Evolutionary conservation across 53 echinoderm and acorn worm species (phyloP).

Genomic region (Actinopyga echinites): DNA sequence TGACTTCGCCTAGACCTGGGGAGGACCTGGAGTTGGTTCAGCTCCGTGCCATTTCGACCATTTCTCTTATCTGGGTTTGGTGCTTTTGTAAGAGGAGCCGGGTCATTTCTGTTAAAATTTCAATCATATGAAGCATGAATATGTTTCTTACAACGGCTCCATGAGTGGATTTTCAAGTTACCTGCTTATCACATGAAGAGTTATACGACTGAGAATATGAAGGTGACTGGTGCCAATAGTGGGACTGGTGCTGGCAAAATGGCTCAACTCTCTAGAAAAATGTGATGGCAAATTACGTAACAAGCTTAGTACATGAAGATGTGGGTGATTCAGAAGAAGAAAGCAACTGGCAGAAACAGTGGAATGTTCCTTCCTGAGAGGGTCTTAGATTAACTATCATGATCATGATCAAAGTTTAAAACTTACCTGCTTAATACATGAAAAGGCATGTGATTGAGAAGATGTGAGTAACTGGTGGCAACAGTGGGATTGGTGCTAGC

Average conservation of each 20-base stretch:
- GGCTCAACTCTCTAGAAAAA: slow-evolving; percentile 27
- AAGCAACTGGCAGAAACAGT: no score
- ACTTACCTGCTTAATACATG: slow-evolving; percentile 86
- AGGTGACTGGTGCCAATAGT: no score
- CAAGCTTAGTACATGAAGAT: slow-evolving; percentile 73
- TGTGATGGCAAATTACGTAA: no score
- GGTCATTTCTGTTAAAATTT: slow-evolving; percentile 58
- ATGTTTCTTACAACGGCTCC: no score
- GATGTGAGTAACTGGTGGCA: slow-evolving; percentile 62
- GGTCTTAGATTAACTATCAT: no score
- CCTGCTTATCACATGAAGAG: no score
- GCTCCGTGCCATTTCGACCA: slow-evolving; percentile 32
- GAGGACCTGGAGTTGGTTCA: slow-evolving; percentile 72
- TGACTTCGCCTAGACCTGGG: slow-evolving; percentile 74
- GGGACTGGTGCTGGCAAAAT: no score
- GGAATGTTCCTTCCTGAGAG: neutral
- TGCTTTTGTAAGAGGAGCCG: slow-evolving; percentile 64
- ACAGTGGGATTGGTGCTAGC: slow-evolving; percentile 56
- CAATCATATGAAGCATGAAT: neutral
- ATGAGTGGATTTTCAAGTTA: no score
- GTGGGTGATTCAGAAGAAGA: slow-evolving; percentile 1
- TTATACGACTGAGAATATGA: no score
- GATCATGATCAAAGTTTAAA: neutral
- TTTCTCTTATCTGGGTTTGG: slow-evolving; percentile 32
- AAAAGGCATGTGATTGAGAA: slow-evolving; percentile 72